A percentile compares a stretch with the other conserved stretches of the same genome.
These are phyloP conservation scores for Ichneumoninae sp. DNA, from an alignment of 2,888 invertebrate species.

Conservation along the genomic window DNA sequence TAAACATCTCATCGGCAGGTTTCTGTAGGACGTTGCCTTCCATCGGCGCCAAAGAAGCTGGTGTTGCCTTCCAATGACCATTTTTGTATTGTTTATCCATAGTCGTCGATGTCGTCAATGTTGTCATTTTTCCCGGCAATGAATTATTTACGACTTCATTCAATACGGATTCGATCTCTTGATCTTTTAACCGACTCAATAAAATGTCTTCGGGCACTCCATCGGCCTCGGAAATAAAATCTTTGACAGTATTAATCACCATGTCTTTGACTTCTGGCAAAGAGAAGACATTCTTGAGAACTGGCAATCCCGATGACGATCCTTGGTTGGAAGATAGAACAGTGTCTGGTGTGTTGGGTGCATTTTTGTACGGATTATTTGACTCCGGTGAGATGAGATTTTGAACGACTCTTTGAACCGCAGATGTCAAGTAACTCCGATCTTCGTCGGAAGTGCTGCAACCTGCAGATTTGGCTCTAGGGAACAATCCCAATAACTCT, in stretches of 20 bases:
- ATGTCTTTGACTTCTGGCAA: slow-evolving; percentile 73
- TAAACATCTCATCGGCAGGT: slow-evolving; percentile 34
- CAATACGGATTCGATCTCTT: slow-evolving; percentile 60
- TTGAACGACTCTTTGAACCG: slow-evolving; percentile 74
- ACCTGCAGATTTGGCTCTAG: background rate
- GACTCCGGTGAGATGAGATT: slow-evolving; percentile 69
- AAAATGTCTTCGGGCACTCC: slow-evolving; percentile 45
- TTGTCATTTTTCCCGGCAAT: slow-evolving; percentile 10
- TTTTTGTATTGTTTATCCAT: slow-evolving; percentile 68
- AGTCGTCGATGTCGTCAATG: slow-evolving; percentile 33
- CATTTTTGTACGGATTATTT: slow-evolving; percentile 51
- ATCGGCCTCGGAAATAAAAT: slow-evolving; percentile 59
- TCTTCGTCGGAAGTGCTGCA: slow-evolving; percentile 51
- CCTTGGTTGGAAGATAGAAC: slow-evolving; percentile 53
- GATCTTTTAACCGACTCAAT: slow-evolving; percentile 52
- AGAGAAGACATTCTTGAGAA: slow-evolving; percentile 72
- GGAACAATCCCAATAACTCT: background rate
- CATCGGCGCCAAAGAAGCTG: slow-evolving; percentile 51
- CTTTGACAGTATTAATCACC: slow-evolving; percentile 70
- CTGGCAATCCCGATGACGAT: slow-evolving; percentile 64
- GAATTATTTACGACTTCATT: slow-evolving; percentile 38
- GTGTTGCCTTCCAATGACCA: slow-evolving; percentile 63
- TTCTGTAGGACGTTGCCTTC: background rate
- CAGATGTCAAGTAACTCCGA: slow-evolving; percentile 60
- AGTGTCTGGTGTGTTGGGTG: slow-evolving; percentile 37